phyloP scores from a whole-genome alignment of 2,888 invertebrate species.

The Choristoneura rosaceana region DNA sequence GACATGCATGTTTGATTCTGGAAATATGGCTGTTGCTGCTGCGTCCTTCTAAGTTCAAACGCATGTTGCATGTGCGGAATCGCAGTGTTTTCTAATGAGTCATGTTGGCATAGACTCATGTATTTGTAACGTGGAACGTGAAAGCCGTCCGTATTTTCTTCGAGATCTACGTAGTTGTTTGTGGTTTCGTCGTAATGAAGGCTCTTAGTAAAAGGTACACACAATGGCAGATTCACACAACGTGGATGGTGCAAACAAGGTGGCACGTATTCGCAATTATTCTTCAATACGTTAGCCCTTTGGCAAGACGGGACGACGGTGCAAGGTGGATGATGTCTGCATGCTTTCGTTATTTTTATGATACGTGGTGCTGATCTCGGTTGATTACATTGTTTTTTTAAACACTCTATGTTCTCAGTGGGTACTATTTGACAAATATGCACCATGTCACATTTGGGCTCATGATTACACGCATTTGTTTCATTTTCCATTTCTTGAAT shows the following conservation, averaged over 20 bases:
- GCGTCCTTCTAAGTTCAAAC: conserved; percentile 55
- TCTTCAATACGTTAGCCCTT: conserved; percentile 68
- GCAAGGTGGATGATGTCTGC: conserved; percentile 78
- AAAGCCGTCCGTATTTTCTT: conserved; percentile 53
- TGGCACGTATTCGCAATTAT: conserved; percentile 73
- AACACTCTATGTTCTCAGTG: conserved; percentile 55
- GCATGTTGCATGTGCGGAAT: conserved; percentile 56
- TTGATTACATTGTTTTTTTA: conserved; percentile 49
- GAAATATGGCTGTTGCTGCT: conserved; percentile 51
- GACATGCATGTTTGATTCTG: conserved; percentile 52
- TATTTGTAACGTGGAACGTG: conserved; percentile 59
- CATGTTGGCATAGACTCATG: conserved; percentile 57
- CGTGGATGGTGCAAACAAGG: conserved; percentile 76
- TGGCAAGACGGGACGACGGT: conserved; percentile 79
- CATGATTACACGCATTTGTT: conserved; percentile 61
- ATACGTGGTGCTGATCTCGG: conserved; percentile 59
- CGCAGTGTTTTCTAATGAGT: conserved; percentile 51
- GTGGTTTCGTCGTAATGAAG: conserved; percentile 61
- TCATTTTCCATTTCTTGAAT: conserved; percentile 46
- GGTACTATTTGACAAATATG: conserved; percentile 73
- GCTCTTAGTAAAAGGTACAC: conserved; percentile 69
- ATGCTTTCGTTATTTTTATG: conserved; percentile 75
- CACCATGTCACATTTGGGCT: conserved; percentile 70
- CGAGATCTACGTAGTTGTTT: conserved; percentile 53
- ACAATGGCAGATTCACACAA: conserved; percentile 75